Percentiles rank a stretch among this genome's conserved stretches.
phyloP scores from a whole-genome alignment of 2,113 vertebrate genomes.

The Scolopax mira region DNA sequence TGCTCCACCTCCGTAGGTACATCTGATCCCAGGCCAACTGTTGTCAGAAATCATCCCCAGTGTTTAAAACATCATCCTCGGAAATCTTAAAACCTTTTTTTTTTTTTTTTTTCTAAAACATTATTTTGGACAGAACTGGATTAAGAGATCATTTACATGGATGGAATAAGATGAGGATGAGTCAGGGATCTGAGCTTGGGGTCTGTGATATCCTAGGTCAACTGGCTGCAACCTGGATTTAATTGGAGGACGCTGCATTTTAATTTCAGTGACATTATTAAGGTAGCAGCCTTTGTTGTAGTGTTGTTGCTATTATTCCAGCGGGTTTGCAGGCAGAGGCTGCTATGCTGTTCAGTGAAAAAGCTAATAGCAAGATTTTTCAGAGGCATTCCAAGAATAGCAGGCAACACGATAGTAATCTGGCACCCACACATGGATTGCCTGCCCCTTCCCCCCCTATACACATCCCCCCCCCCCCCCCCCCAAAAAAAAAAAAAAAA shows the following conservation, averaged over 20 bases:
- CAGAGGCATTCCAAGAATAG: conserved; percentile 16
- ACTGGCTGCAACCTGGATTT: not conserved
- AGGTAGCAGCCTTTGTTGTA: not conserved
- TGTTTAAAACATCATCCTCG: not conserved
- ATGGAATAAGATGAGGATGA: not conserved
- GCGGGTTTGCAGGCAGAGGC: not conserved
- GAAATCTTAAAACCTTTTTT: not conserved
- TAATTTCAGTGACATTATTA: not conserved
- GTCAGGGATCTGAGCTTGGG: not conserved
- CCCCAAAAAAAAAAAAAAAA: not conserved
- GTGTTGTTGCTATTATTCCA: not conserved
- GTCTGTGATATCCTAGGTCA: not conserved
- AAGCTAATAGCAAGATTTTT: conserved; percentile 14
- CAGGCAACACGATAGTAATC: not conserved
- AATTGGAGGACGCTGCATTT: not conserved
- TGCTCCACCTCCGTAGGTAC: not conserved
- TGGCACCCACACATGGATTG: not conserved
- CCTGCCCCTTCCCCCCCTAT: not conserved
- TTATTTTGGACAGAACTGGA: not conserved
- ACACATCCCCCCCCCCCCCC: too few species aligned
- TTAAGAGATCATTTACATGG: not conserved
- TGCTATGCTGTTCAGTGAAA: not conserved
- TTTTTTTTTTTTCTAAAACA: not conserved
- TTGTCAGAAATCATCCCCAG: not conserved
- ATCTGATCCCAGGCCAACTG: not conserved